A percentile compares a stretch with the other conserved stretches of the same genome.
Evolutionary conservation across 2,113 vertebrate genomes (phyloP).

Genomic region (Blennius ocellaris): DNA sequence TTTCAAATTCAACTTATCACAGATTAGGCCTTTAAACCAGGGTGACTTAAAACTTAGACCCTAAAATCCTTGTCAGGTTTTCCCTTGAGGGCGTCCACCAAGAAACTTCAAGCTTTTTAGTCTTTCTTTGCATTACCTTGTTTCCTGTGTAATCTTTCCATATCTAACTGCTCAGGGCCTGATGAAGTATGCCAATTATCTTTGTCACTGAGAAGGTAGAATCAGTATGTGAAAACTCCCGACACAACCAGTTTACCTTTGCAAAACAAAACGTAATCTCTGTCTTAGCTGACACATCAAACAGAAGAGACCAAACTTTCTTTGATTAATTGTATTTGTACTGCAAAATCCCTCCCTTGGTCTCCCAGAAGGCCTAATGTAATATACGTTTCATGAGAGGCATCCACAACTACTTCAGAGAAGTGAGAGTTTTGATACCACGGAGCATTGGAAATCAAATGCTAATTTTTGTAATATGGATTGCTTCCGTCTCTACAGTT

Average conservation of each 20-base stretch:
- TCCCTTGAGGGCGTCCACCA: background rate
- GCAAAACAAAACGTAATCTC: background rate
- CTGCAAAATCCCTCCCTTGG: slow-evolving; percentile 56
- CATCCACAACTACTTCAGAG: slow-evolving; percentile 30
- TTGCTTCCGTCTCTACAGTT: background rate
- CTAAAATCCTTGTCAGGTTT: slow-evolving; percentile 8
- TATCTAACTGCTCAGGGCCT: slow-evolving; percentile 30
- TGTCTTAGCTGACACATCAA: slow-evolving; percentile 50
- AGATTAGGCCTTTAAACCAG: slow-evolving; percentile 10
- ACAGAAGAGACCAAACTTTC: slow-evolving; percentile 48
- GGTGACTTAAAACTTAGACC: slow-evolving; percentile 5
- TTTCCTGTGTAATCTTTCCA: slow-evolving; percentile 41
- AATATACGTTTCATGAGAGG: slow-evolving; percentile 72
- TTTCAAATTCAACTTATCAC: slow-evolving; percentile 45
- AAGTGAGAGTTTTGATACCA: slow-evolving; percentile 26
- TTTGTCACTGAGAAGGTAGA: slow-evolving; percentile 23
- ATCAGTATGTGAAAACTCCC: slow-evolving; percentile 20
- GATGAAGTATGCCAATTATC: slow-evolving; percentile 28
- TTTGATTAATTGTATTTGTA: slow-evolving; percentile 68
- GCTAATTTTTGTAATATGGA: slow-evolving; percentile 35
- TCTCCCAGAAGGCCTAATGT: slow-evolving; percentile 62
- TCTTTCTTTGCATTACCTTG: slow-evolving; percentile 10
- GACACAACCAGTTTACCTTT: slow-evolving; percentile 32
- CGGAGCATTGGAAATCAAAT: slow-evolving; percentile 30
- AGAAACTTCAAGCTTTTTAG: background rate